phyloP scores from a whole-genome alignment of 2,797 vertebrate species.

The Trachurus trachurus region DNA sequence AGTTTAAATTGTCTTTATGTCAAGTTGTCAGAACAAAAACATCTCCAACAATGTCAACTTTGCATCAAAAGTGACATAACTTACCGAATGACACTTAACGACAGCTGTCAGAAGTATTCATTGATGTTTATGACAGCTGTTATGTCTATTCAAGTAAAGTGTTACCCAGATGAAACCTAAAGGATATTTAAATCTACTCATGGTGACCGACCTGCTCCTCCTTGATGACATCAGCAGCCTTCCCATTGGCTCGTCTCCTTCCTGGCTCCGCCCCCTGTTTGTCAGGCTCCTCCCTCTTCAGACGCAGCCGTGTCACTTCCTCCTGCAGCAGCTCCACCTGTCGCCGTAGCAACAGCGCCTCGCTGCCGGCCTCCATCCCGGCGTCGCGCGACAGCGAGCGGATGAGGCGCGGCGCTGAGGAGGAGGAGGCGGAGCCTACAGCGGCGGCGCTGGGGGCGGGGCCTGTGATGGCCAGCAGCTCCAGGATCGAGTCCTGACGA shows the following conservation, averaged over 20 bases:
- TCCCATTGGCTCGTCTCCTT: constrained; percentile 58
- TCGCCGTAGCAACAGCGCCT: constrained; percentile 66
- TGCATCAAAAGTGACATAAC: too few species aligned
- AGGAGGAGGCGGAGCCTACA: constrained; percentile 35
- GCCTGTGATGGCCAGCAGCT: constrained; percentile 65
- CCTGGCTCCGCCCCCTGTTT: constrained; percentile 62
- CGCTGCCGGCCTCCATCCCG: constrained; percentile 63
- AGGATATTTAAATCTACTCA: too few species aligned
- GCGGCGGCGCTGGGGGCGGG: constrained; percentile 20
- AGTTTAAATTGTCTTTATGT: too few species aligned
- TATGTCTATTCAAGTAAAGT: too few species aligned
- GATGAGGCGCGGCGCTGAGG: constrained; percentile 72
- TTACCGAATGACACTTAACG: too few species aligned
- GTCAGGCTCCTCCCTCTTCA: constrained; percentile 84
- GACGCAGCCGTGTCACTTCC: constrained; percentile 86
- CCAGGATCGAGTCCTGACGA: constrained; percentile 90
- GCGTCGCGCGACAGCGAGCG: constrained; percentile 88
- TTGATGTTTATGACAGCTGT: too few species aligned
- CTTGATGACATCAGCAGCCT: constrained; percentile 35
- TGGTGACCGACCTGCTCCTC: constrained; percentile 67
- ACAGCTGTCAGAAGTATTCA: too few species aligned
- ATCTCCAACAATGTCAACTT: too few species aligned
- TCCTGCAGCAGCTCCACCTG: constrained; percentile 88
- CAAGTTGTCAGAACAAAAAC: too few species aligned
- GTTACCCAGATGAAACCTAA: too few species aligned